Base-by-base conservation (phyloP, 2,797 vertebrate genomes). In the Manis crassicaudata region DNA sequence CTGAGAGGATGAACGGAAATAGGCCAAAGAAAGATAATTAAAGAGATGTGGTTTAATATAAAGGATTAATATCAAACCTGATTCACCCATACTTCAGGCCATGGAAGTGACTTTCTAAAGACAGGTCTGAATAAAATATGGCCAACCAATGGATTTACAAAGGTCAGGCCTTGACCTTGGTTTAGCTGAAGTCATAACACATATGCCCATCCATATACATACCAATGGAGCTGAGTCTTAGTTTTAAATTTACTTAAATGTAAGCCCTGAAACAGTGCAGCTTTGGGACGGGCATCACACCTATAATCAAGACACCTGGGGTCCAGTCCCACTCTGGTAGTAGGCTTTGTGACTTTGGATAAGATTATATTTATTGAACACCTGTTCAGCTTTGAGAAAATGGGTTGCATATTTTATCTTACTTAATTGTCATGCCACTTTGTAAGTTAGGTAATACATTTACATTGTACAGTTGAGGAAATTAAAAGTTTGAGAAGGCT, bases 41-140 rank as follows among this genome's bases (percentile, higher is more conserved):
- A 18, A 88, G 79, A 95, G 60, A 77, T 65, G 29, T 68, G 16
- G 14, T 67, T 88, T 85, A 12, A 21, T 63, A 46, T 29, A 88
- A 93, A 90, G 25, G 7, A 43, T 94, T 83, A 77, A 68, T 72
- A 82, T 46, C 62, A 88, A 90, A 73, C 18, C 12, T 68, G 37
- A 93, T 56, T 80, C 23, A 62, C 7, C 37, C 68, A 65, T 72
- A 79, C 20, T 77, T 81, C 8, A 88, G 40, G 16, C 77, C 37
- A 20, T 32, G 70, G 10, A 92, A 73, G 18, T 87, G 21, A 58
- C 70, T 89, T 91, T 94, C 79, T 63, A 58, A 88, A 68, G 63
- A 93, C 17, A 18, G n/a, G 32, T 2, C 63, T 93, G 68, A 90
- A 90, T 90, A 27, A 96, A 96, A 89, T 73, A 50, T 17, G 81